Percentiles rank a stretch among this genome's conserved stretches.
These are phyloP conservation scores for Pyralis farinalis DNA, from an alignment of 2,888 invertebrate genomes.

Conservation along the genomic window DNA sequence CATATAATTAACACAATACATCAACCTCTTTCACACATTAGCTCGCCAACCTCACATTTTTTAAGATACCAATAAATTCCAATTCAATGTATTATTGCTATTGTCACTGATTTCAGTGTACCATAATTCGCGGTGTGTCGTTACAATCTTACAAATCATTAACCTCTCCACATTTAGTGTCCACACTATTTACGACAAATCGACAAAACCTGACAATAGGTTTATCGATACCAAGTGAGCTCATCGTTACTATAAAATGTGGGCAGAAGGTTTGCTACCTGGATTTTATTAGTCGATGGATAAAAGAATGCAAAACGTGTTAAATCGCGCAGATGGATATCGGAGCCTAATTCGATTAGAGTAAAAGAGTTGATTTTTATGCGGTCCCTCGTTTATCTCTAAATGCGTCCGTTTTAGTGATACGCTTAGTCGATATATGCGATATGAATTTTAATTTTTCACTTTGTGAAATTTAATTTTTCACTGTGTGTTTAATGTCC, in stretches of 20 bases:
- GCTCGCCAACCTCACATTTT: no score
- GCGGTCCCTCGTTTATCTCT: slow-evolving; percentile 72
- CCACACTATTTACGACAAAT: neutral
- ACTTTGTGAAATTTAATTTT: no score
- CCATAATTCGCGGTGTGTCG: neutral
- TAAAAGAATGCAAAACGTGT: slow-evolving; percentile 77
- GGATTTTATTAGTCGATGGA: slow-evolving; percentile 67
- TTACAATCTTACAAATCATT: neutral
- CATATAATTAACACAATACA: no score
- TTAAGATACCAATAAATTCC: no score
- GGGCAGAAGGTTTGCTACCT: slow-evolving; percentile 64
- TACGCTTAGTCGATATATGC: slow-evolving; percentile 25
- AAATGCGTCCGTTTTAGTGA: slow-evolving; percentile 52
- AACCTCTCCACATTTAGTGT: neutral
- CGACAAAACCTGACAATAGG: slow-evolving; percentile 9
- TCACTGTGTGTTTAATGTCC: no score
- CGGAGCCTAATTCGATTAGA: slow-evolving; percentile 76
- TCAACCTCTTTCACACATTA: no score
- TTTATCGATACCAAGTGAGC: slow-evolving; percentile 66
- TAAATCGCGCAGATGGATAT: slow-evolving; percentile 75
- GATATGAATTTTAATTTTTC: no score
- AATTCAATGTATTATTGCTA: no score
- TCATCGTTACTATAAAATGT: slow-evolving; percentile 67
- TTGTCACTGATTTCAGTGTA: no score
- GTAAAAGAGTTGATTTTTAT: slow-evolving; percentile 76